These are phyloP conservation scores for Huso huso DNA, from an alignment of 2,797 vertebrate species.

Conservation along the genomic window DNA sequence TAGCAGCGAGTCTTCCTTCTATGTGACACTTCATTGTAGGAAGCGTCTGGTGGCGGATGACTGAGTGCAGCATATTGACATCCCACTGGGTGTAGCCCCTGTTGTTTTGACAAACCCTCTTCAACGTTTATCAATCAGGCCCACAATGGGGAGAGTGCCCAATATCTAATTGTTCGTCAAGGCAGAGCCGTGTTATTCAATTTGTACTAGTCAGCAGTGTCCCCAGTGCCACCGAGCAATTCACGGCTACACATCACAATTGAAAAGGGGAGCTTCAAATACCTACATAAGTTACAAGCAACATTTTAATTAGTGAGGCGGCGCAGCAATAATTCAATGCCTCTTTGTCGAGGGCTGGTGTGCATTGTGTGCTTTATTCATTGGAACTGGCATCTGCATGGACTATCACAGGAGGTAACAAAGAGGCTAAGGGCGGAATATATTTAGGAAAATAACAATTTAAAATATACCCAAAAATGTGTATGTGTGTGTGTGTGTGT, in stretches of 20 bases:
- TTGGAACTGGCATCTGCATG: constrained; percentile 55
- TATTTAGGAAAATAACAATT: neutral
- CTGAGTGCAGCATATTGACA: constrained; percentile 89
- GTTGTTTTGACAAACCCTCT: constrained; percentile 91
- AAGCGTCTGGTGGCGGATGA: constrained; percentile 63
- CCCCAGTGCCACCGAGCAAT: constrained; percentile 66
- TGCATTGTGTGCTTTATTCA: constrained; percentile 59
- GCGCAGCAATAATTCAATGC: constrained; percentile 85
- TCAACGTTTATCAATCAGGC: constrained; percentile 90
- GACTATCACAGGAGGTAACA: constrained; percentile 30
- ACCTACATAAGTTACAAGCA: constrained; percentile 96
- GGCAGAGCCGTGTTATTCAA: constrained; percentile 71
- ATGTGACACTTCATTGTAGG: constrained; percentile 64
- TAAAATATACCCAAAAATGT: too few relatives aligned
- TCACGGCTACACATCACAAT: constrained; percentile 68
- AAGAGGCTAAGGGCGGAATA: neutral
- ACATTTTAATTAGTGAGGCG: constrained; percentile 98
- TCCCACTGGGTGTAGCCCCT: constrained; percentile 78
- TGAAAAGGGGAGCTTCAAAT: constrained; percentile 64
- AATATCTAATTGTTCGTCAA: constrained; percentile 67
- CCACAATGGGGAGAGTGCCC: constrained; percentile 64
- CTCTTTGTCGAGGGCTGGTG: constrained; percentile 67
- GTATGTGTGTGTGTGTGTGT: too few relatives aligned
- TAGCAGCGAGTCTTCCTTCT: constrained; percentile 68
- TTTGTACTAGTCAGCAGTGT: constrained; percentile 71